Percentiles rank a stretch among this genome's conserved stretches.
phyloP scores from a whole-genome alignment of 2,797 vertebrate genomes.

The Acrocephalus scirpaceus region DNA sequence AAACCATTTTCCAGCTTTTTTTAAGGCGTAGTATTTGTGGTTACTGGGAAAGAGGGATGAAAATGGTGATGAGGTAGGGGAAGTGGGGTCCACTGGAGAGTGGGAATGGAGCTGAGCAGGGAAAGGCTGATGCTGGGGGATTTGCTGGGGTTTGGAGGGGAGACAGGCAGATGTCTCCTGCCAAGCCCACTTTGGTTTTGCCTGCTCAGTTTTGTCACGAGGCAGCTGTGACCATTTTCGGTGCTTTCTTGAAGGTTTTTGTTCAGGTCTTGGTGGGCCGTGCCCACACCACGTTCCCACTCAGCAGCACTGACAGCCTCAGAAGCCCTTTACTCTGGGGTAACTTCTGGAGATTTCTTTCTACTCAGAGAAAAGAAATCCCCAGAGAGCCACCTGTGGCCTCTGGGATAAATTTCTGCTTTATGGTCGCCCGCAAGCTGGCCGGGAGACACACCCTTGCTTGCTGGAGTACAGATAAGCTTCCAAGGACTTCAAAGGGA shows the following conservation, averaged over 20 bases:
- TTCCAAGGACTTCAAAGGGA: slow-evolving; percentile 63
- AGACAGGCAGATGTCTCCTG: neutral
- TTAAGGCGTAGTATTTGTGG: neutral
- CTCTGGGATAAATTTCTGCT: slow-evolving; percentile 35
- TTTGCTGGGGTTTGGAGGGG: neutral
- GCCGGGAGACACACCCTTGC: slow-evolving; percentile 12
- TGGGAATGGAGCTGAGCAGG: neutral
- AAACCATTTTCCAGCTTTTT: neutral
- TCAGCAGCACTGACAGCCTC: neutral
- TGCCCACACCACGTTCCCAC: neutral
- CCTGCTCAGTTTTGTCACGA: neutral
- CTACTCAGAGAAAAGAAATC: neutral
- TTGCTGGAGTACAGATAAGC: slow-evolving; percentile 59
- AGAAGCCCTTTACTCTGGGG: neutral
- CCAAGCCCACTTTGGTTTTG: neutral
- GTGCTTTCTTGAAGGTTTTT: neutral
- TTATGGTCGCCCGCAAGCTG: slow-evolving; percentile 37
- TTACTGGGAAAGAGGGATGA: neutral
- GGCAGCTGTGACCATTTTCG: neutral
- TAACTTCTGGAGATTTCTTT: neutral
- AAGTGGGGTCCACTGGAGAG: fast-evolving
- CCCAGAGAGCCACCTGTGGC: slow-evolving; percentile 11
- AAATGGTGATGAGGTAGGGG: neutral
- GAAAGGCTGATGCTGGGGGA: neutral
- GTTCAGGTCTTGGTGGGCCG: neutral